Evolutionary conservation across 2,797 vertebrate species (phyloP).

Genomic region (Gorsachius magnificus): DNA sequence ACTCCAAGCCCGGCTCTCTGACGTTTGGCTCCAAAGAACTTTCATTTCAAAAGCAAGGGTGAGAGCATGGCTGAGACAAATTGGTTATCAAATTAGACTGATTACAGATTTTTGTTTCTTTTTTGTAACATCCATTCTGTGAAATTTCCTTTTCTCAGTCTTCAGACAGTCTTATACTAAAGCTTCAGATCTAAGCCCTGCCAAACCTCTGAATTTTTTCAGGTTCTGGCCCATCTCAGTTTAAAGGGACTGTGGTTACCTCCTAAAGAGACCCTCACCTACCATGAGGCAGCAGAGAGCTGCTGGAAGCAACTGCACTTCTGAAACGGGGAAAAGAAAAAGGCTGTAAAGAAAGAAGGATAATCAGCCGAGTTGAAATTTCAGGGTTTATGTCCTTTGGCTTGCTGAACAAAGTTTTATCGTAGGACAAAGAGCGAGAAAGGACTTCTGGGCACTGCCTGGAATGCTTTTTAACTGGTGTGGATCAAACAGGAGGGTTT

Average conservation of each 20-base stretch:
- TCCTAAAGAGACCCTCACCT: not conserved
- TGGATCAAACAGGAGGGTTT: not conserved
- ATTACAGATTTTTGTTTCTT: not conserved
- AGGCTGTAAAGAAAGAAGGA: not conserved
- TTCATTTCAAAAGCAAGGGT: conserved; percentile 28
- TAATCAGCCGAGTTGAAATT: not conserved
- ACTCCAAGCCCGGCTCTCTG: not conserved
- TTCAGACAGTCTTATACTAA: not conserved
- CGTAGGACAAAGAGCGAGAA: not conserved
- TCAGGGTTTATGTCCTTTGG: not conserved
- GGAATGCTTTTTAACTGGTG: not conserved
- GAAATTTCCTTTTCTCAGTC: conserved; percentile 43
- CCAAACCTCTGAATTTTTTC: not conserved
- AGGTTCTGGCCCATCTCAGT: not conserved
- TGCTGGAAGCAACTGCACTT: not conserved
- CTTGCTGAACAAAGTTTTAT: not conserved
- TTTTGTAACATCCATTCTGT: not conserved
- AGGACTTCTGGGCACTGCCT: not conserved
- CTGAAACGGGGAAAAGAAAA: not conserved
- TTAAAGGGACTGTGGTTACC: not conserved
- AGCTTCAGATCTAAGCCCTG: not conserved
- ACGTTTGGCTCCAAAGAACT: conserved; percentile 29
- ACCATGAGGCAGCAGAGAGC: not conserved
- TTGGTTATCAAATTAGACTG: conserved; percentile 58
- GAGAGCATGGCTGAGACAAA: conserved; percentile 51